phyloP scores from a whole-genome alignment of 2,888 invertebrate genomes.

The Cephalotes varians region DNA sequence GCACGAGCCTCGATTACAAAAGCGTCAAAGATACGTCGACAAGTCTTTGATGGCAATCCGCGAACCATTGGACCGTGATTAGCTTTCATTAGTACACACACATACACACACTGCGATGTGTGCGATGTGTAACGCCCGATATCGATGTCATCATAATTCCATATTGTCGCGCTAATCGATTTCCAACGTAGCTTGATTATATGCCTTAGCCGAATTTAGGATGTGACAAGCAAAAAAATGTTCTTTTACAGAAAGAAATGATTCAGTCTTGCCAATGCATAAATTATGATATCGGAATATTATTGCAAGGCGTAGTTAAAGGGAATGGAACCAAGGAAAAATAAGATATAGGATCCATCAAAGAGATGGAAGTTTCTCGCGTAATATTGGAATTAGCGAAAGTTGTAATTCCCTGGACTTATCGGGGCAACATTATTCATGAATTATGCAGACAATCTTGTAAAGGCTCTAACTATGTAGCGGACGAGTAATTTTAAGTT shows the following conservation, averaged over 20 bases:
- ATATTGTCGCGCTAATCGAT: conserved; percentile 28
- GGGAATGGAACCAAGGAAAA: conserved; percentile 32
- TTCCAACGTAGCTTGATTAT: conserved; percentile 28
- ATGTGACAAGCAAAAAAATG: neutral
- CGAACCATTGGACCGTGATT: conserved; percentile 24
- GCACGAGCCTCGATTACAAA: neutral
- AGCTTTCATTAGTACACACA: conserved; percentile 36
- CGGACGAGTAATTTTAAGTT: conserved; percentile 54
- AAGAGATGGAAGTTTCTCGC: conserved; percentile 46
- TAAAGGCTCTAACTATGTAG: conserved; percentile 54
- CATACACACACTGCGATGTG: neutral
- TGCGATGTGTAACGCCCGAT: neutral
- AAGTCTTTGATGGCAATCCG: conserved; percentile 38
- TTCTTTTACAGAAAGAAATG: neutral
- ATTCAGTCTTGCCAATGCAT: neutral
- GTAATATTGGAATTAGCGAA: conserved; percentile 51
- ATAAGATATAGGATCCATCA: conserved; percentile 35
- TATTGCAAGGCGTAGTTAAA: conserved; percentile 15
- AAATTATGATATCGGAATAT: conserved; percentile 28
- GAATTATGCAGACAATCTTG: conserved; percentile 56
- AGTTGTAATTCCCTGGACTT: conserved; percentile 52
- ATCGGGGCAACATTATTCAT: conserved; percentile 51
- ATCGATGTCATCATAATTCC: conserved; percentile 38
- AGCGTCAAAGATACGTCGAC: conserved; percentile 43
- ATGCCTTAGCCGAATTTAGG: conserved; percentile 3